Evolutionary conservation across 2,113 vertebrate genomes (phyloP).

Genomic region (Noturus placidus): DNA sequence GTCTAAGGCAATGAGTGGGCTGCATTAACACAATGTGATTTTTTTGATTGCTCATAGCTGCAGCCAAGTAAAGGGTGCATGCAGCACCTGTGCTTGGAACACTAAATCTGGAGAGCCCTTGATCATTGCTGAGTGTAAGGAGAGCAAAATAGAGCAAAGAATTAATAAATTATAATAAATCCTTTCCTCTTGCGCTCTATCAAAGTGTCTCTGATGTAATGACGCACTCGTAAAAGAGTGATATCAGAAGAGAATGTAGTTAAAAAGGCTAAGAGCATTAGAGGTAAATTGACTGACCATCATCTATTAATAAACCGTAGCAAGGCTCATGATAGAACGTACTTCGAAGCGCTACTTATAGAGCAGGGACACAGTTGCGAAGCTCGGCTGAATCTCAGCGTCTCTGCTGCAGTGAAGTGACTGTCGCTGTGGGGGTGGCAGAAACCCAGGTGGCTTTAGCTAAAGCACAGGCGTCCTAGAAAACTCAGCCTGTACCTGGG

Average conservation of each 20-base stretch:
- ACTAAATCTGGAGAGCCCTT: neutral
- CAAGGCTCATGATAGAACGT: conserved; percentile 14
- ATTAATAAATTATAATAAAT: neutral
- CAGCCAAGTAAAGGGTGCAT: neutral
- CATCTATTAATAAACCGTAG: conserved; percentile 41
- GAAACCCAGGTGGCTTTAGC: conserved; percentile 52
- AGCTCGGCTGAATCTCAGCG: conserved; percentile 16
- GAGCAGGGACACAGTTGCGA: conserved; percentile 22
- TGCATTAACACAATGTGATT: conserved; percentile 34
- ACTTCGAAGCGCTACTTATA: conserved; percentile 15
- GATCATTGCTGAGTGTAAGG: neutral
- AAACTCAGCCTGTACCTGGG: conserved; percentile 46
- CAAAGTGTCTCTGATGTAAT: conserved; percentile 18
- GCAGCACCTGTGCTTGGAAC: neutral
- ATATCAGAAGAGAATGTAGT: conserved; percentile 26
- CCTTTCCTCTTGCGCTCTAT: neutral
- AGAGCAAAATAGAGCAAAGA: neutral
- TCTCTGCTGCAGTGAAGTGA: conserved; percentile 32
- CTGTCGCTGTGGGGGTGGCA: conserved; percentile 41
- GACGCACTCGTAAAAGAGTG: neutral
- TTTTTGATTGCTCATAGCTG: conserved; percentile 8
- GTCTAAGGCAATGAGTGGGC: conserved; percentile 16
- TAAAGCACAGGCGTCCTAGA: conserved; percentile 48
- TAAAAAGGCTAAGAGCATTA: conserved; percentile 9
- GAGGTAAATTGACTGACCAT: conserved; percentile 26